These are phyloP conservation scores for Delia radicum DNA, from an alignment of 1,140 invertebrate species.

Conservation along the genomic window DNA sequence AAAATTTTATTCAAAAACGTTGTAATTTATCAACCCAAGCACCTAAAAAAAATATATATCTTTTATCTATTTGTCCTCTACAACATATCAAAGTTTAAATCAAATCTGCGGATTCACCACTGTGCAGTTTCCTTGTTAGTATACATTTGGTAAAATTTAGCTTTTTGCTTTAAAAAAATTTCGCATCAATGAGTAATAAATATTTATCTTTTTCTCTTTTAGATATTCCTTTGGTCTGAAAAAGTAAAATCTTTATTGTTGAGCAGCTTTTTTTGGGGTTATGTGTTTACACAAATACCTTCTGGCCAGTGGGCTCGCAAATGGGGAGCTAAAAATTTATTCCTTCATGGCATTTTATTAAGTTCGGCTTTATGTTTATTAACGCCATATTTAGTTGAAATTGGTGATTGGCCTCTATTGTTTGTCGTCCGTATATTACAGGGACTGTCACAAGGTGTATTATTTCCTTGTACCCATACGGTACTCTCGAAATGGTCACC, in stretches of 20 bases:
- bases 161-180: background rate
- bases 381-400: slow-evolving; percentile 49
- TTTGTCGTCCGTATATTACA: slow-evolving; percentile 68
- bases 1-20: no score
- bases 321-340: slow-evolving; percentile 65
- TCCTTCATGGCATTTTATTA: slow-evolving; percentile 62
- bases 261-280: slow-evolving; percentile 65
- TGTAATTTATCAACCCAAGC: no score
- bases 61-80: no score
- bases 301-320: slow-evolving; percentile 49
- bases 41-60: no score
- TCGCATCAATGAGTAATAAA: background rate
- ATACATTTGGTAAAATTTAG: background rate
- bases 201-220: background rate
- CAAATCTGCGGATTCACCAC: no score
- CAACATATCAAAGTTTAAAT: no score
- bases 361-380: slow-evolving; percentile 60
- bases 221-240: slow-evolving; percentile 58
- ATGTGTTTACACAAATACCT: slow-evolving; percentile 44
- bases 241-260: slow-evolving; percentile 59
- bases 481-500: slow-evolving; percentile 61
- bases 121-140: no score
- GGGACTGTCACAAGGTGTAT: slow-evolving; percentile 75
- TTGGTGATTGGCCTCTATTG: slow-evolving; percentile 63
- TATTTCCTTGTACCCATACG: slow-evolving; percentile 77